A percentile compares a stretch with the other conserved stretches of the same genome.
Conservation (phyloP, 2,113 vertebrate species). For the Geothlypis trichas region DNA sequence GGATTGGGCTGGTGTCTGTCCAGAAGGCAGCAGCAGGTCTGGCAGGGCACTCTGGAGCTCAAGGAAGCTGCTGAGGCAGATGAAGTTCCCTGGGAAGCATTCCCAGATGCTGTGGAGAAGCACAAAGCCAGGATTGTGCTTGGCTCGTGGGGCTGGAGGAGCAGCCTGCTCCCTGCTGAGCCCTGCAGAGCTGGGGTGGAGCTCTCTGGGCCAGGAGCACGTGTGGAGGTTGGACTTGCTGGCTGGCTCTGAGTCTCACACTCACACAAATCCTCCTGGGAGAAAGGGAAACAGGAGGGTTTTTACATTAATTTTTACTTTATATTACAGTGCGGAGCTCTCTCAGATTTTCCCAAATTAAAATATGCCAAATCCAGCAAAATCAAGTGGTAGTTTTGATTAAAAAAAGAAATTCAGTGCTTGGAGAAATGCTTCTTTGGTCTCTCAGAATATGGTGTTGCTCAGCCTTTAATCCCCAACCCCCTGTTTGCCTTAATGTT, state of each 20-base stretch:
- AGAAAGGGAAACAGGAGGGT: neutral
- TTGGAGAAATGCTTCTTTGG: fast-evolving
- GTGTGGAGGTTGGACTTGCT: neutral
- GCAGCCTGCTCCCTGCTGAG: neutral
- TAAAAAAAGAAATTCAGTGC: neutral
- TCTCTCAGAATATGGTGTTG: neutral
- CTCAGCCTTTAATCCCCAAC: neutral
- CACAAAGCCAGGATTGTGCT: neutral
- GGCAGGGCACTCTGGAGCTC: neutral
- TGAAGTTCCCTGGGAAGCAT: neutral
- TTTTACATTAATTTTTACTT: neutral
- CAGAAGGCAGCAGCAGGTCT: neutral
- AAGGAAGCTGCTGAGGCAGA: neutral
- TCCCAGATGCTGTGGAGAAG: neutral
- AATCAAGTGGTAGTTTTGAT: neutral
- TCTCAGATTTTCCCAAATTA: neutral
- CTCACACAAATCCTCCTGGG: neutral
- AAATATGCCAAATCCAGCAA: neutral
- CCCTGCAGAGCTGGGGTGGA: neutral
- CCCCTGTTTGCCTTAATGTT: neutral
- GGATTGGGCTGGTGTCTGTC: neutral
- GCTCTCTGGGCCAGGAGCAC: neutral
- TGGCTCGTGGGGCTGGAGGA: neutral
- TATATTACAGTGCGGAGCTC: neutral
- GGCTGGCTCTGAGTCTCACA: neutral